A percentile compares a stretch with the other conserved stretches of the same genome.
Conservation (phyloP, 2,888 invertebrate genomes). For the Caenorhabditis afra region DNA sequence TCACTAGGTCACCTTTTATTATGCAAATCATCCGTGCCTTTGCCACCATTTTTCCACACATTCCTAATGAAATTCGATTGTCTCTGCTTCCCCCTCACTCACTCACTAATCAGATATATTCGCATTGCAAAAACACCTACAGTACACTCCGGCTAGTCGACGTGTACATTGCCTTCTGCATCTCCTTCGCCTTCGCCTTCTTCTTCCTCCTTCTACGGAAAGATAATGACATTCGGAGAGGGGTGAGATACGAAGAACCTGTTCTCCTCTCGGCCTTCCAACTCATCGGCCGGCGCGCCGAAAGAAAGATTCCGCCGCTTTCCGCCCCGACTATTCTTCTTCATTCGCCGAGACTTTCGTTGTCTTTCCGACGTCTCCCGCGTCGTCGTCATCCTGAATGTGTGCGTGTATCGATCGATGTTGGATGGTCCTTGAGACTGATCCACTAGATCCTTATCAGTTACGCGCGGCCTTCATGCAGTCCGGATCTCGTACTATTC, state of each 20-base stretch:
- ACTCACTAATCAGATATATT: not conserved
- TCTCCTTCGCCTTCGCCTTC: constrained; percentile 13
- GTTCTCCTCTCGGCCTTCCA: constrained; percentile 45
- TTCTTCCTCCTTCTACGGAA: constrained; percentile 24
- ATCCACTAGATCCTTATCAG: constrained; percentile 1
- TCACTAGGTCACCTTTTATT: too few relatives aligned
- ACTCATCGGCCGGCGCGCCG: constrained; percentile 37
- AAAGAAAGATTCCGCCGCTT: constrained; percentile 1
- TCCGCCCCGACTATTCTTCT: not conserved
- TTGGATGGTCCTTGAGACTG: not conserved
- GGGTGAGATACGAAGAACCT: constrained; percentile 24
- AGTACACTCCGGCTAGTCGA: constrained; percentile 24
- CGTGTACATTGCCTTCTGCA: constrained; percentile 12
- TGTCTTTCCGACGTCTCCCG: constrained; percentile 10
- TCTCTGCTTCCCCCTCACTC: not conserved
- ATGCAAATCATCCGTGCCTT: too few relatives aligned
- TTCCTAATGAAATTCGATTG: not conserved
- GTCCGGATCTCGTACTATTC: too few relatives aligned
- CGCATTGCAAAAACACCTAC: constrained; percentile 4
- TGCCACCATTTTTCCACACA: too few relatives aligned
- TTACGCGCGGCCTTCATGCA: not conserved
- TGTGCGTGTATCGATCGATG: not conserved
- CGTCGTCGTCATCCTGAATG: not conserved
- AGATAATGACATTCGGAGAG: constrained; percentile 7
- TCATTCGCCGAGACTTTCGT: constrained; percentile 4